Percentiles rank a stretch among this genome's conserved stretches.
Evolutionary conservation across 2,797 vertebrate species (phyloP).

Genomic region (Malurus leucopterus): DNA sequence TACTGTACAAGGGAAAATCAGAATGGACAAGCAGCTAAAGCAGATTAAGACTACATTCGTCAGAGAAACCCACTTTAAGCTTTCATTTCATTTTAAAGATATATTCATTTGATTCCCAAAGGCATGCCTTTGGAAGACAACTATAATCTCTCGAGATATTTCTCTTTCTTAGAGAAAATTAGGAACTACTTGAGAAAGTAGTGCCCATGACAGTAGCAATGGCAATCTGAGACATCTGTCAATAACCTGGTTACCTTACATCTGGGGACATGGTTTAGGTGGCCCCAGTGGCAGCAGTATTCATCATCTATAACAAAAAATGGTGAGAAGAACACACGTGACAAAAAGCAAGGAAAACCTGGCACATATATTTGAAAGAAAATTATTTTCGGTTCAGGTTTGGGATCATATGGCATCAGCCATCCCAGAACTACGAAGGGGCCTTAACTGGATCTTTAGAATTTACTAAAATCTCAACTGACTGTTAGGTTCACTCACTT

Average conservation of each 20-base stretch:
- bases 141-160: background rate
- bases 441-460: background rate
- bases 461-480: background rate
- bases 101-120: background rate
- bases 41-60: background rate
- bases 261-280: background rate
- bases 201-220: background rate
- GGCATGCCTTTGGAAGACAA: background rate
- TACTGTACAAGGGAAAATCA: background rate
- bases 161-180: background rate
- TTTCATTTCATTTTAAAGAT: background rate
- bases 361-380: background rate
- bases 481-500: background rate
- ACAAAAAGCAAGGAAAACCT: background rate
- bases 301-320: background rate
- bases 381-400: background rate
- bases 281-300: background rate
- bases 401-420: background rate
- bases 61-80: background rate
- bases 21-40: background rate
- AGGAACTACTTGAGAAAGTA: background rate
- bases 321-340: rapidly evolving
- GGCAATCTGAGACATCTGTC: background rate
- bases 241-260: background rate
- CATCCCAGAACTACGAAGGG: background rate